Conservation (phyloP, 1,140 invertebrate genomes). For the Drosophila nikananu region DNA sequence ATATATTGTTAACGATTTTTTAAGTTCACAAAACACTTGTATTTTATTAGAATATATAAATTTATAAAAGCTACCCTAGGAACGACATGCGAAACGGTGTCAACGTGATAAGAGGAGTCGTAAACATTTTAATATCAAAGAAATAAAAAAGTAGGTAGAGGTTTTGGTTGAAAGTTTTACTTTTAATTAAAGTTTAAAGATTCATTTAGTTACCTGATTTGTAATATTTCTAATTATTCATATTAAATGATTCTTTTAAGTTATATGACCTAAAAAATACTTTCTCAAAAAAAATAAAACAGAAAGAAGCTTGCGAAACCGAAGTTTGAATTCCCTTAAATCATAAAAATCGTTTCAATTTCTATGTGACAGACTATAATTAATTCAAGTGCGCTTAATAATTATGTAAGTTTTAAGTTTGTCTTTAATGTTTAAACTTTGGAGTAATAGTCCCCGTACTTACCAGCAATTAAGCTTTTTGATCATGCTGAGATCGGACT, state of each 20-base stretch:
- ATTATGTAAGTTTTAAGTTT: no score
- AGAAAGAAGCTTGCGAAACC: no score
- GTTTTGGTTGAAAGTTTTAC: slow-evolving; percentile 25
- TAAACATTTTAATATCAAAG: neutral
- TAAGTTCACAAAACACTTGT: neutral
- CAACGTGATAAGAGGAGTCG: neutral
- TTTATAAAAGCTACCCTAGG: neutral
- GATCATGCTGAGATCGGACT: slow-evolving; percentile 92
- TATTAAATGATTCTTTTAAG: no score
- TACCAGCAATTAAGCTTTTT: slow-evolving; percentile 96
- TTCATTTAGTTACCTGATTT: neutral
- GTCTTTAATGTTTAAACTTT: neutral
- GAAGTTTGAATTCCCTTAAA: no score
- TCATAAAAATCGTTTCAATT: no score
- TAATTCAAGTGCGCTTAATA: no score
- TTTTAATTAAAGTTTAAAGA: neutral
- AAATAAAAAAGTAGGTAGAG: neutral
- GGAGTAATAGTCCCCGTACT: slow-evolving; percentile 70
- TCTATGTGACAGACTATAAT: no score
- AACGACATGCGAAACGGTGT: neutral
- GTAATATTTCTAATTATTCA: no score
- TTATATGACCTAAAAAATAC: no score
- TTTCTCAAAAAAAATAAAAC: no score
- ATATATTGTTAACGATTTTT: slow-evolving; percentile 12
- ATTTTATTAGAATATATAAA: slow-evolving; percentile 1